phyloP scores from a whole-genome alignment of 2,888 invertebrate species.

The Ceriagrion tenellum region DNA sequence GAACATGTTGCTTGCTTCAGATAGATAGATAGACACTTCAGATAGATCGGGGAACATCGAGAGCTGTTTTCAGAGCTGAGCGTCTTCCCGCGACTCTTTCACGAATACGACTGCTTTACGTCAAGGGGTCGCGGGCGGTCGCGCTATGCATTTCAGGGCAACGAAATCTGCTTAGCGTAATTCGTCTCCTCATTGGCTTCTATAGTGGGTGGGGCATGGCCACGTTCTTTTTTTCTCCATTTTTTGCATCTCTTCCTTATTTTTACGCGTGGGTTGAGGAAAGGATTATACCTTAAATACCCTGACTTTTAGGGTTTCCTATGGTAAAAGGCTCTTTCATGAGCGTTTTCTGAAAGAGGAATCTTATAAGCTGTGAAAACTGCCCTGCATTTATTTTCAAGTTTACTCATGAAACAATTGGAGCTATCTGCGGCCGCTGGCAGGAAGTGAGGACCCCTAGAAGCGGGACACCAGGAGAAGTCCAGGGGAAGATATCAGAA shows the following conservation, averaged over 20 bases:
- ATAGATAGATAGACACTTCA: too few species aligned
- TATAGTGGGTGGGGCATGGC: not conserved
- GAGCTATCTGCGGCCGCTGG: too few species aligned
- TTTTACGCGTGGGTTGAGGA: constrained; percentile 32
- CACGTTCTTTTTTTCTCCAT: not conserved
- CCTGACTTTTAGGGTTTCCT: constrained; percentile 28
- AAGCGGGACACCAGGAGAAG: too few species aligned
- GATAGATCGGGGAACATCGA: not conserved
- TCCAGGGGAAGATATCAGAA: too few species aligned
- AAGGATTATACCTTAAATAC: not conserved
- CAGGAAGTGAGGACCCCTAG: too few species aligned
- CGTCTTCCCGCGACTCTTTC: not conserved
- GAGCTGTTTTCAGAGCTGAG: not conserved
- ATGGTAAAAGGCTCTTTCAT: not conserved
- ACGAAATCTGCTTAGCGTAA: constrained; percentile 52
- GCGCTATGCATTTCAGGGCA: not conserved
- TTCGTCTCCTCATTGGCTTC: constrained; percentile 55
- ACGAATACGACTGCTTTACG: not conserved
- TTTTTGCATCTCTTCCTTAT: not conserved
- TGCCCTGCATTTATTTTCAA: not conserved
- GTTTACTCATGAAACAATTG: too few species aligned
- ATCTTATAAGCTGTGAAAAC: not conserved
- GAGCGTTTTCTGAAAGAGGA: not conserved
- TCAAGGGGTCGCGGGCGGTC: not conserved
- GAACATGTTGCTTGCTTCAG: not conserved